Evolutionary conservation across 1,140 invertebrate species (phyloP), one percentile per base, ranked within the genome.

Genomic region (Maconellicoccus hirsutus): DNA sequence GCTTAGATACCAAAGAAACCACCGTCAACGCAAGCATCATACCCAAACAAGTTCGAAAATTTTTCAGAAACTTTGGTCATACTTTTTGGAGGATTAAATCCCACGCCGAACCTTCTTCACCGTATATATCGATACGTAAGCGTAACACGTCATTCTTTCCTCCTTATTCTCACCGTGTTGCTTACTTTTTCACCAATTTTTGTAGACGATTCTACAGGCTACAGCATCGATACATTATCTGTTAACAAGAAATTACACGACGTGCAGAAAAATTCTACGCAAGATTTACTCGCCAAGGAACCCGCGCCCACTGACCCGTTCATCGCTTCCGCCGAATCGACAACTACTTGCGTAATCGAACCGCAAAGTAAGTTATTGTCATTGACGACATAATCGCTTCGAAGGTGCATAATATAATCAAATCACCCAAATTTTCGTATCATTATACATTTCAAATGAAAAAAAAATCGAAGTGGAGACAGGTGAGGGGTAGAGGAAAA

Each of bases 351-450:
- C 23, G 70, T 74, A 7, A 72, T 76, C 70, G 76, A 76, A 70
- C 76, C 76, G 19, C 76, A 76, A 38, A 76, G 76, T 76, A 74
- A 74, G 72, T 4, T 14, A 23, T 14, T 33, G 23, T 70, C 33
- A 33, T 52, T n/a, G n/a, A n/a, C n/a, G n/a, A n/a, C n/a, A n/a
- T n/a, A n/a, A n/a, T n/a, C n/a, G n/a, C n/a, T n/a, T n/a, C n/a
- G n/a, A n/a, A n/a, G n/a, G n/a, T n/a, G n/a, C n/a, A n/a, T n/a
- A n/a, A n/a, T n/a, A n/a, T n/a, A n/a, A n/a, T n/a, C n/a, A n/a
- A n/a, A n/a, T n/a, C n/a, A n/a, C n/a, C n/a, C n/a, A n/a, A n/a
- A n/a, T n/a, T n/a, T n/a, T n/a, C n/a, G n/a, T n/a, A n/a, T n/a
- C n/a, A n/a, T n/a, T n/a, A n/a, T n/a, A n/a, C n/a, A n/a, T n/a